Base-by-base conservation (phyloP, 2,797 vertebrate species). In the Valencia hispanica region DNA sequence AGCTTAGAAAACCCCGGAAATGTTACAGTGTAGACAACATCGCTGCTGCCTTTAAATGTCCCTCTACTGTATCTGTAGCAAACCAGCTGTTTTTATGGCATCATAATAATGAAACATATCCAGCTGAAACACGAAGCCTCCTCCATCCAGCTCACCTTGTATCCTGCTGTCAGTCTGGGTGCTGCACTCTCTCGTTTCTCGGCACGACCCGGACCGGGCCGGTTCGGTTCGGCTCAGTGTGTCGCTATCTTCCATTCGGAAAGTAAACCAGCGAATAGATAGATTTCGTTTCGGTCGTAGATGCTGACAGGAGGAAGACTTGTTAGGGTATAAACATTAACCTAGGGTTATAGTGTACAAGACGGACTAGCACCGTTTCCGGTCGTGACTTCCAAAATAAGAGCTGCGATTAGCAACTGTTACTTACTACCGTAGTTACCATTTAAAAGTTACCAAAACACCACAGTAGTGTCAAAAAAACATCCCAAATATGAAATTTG, bases 131-230 rank as follows among this genome's bases (percentile, higher is more conserved):
- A 50, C 7, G 3, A 73, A 51, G 53, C 27, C 12, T 47, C 20
- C 11, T 45, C 1, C 14, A 1, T 27, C 1, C 25, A n/a, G 47
- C 89, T 91, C 86, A 95, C 95, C 95, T 93, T 88, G 93, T 3
- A 88, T 71, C 81, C 81, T 93, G 77, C 92, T 72, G 79, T 94
- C 92, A 74, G 90, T 94, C 88, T 95, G 94, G 4, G 85, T 89
- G 73, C 90, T 68, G 41, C 87, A 79, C 20, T 95, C 92, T 39
- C 20, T 92, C 45, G 74, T 89, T 5, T 77, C 78, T n/a, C 53
- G 72, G 32, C 10, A 50, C 9, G 77, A 50, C 27, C 68, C n/a
- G 61, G 66, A 14, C 10, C 0, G 72, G 73, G n/a, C 72, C 74
- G 55, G 76, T 0, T 74, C 87, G 51, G 70, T 78, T 68, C 79